These are phyloP conservation scores for Cynopterus sphinx DNA, from an alignment of 2,797 vertebrate species.

Conservation along the genomic window DNA sequence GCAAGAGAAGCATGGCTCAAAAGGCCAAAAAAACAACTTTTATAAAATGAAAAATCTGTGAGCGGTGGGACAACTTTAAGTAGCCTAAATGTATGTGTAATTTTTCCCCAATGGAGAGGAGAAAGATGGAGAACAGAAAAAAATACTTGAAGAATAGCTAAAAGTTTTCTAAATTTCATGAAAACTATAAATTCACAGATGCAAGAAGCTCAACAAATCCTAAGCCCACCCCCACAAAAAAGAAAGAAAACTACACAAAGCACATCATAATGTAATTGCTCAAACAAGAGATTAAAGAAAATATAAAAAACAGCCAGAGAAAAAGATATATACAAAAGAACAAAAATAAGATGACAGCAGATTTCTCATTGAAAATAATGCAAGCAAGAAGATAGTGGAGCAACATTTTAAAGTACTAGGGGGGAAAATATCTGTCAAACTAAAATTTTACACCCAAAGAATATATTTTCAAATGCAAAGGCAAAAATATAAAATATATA, in stretches of 20 bases:
- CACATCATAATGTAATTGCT: background rate
- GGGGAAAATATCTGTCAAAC: background rate
- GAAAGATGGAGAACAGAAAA: background rate
- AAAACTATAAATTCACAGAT: slow-evolving; percentile 3
- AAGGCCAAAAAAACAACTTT: background rate
- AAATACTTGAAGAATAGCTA: background rate
- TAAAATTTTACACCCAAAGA: background rate
- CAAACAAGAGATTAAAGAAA: background rate
- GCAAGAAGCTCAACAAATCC: background rate
- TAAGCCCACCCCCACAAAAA: background rate
- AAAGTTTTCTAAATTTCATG: background rate
- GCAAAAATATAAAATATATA: background rate
- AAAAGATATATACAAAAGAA: background rate
- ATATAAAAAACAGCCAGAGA: background rate
- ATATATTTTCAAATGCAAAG: background rate
- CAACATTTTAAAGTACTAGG: background rate
- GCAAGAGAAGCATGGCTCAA: too few species aligned
- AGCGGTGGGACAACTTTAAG: background rate
- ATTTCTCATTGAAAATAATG: background rate
- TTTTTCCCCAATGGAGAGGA: background rate
- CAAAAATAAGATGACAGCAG: background rate
- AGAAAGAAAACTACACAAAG: background rate
- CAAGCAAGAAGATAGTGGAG: background rate
- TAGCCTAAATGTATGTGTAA: background rate
- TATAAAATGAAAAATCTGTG: background rate